phyloP scores from a whole-genome alignment of 2,888 invertebrate species.

The Lacanobia wlatinum region DNA sequence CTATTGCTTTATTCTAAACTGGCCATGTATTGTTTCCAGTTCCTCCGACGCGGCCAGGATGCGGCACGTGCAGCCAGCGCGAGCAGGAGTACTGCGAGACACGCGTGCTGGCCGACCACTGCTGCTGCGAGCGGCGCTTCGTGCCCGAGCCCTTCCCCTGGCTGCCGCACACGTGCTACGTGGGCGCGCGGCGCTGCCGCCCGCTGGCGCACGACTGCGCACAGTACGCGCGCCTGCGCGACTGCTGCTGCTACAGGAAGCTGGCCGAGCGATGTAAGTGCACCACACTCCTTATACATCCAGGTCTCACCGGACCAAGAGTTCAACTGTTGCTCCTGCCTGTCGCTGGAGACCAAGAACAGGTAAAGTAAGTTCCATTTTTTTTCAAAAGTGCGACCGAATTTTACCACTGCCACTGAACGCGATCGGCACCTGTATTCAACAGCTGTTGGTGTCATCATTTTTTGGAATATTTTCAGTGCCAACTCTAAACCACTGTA shows the following conservation, averaged over 20 bases:
- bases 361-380: too few species aligned
- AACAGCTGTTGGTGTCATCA: background rate
- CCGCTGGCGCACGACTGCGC: constrained; percentile 92
- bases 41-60: constrained; percentile 84
- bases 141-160: constrained; percentile 92
- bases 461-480: background rate
- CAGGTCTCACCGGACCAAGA: background rate
- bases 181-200: constrained; percentile 91
- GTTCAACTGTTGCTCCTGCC: too few species aligned
- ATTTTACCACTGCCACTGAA: background rate
- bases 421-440: background rate
- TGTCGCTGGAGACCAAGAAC: background rate
- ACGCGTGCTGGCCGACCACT: constrained; percentile 89
- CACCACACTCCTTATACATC: background rate
- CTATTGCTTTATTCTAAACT: background rate
- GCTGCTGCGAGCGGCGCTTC: constrained; percentile 90
- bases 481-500: background rate
- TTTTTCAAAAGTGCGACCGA: background rate
- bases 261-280: constrained; percentile 91
- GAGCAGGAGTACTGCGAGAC: constrained; percentile 92
- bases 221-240: constrained; percentile 91
- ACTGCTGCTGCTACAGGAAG: constrained; percentile 92
- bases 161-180: constrained; percentile 93
- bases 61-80: constrained; percentile 91
- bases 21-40: constrained; percentile 68